A percentile compares a stretch with the other conserved stretches of the same genome.
Evolutionary conservation across 2,888 invertebrate species (phyloP).

Genomic region (Hoplodrina blanda): DNA sequence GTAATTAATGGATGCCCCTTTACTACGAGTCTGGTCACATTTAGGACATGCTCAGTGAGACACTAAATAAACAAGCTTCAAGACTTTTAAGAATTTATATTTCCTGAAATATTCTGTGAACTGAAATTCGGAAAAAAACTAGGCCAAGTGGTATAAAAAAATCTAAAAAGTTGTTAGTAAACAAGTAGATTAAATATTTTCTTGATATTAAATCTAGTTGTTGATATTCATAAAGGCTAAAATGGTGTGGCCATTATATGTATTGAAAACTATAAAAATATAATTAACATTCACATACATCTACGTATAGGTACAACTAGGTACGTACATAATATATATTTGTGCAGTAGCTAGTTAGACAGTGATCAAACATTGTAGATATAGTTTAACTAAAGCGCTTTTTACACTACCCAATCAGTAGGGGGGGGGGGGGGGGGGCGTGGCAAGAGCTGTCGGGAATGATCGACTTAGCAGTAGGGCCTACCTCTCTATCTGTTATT

Average conservation of each 20-base stretch:
- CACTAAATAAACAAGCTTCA: background rate
- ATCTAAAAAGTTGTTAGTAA: background rate
- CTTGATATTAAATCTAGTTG: background rate
- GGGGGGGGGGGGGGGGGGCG: too few relatives aligned
- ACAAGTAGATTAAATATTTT: background rate
- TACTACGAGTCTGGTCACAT: background rate
- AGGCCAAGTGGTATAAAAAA: background rate
- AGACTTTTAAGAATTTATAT: background rate
- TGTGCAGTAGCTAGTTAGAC: background rate
- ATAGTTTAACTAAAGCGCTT: constrained; percentile 3
- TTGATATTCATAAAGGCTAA: background rate
- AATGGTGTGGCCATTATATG: background rate
- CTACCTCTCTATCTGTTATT: too few relatives aligned
- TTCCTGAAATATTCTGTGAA: background rate
- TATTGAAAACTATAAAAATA: constrained; percentile 1
- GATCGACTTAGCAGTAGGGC: too few relatives aligned
- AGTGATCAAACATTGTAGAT: background rate
- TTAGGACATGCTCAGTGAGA: background rate
- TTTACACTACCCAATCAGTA: too few relatives aligned
- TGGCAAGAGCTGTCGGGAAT: too few relatives aligned
- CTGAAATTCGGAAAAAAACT: background rate
- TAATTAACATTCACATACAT: background rate
- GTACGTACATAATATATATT: background rate
- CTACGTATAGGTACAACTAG: background rate
- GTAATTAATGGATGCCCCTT: too few relatives aligned